A percentile compares a stretch with the other conserved stretches of the same genome.
phyloP scores from a whole-genome alignment of 2,113 vertebrate genomes.

The Takifugu flavidus region DNA sequence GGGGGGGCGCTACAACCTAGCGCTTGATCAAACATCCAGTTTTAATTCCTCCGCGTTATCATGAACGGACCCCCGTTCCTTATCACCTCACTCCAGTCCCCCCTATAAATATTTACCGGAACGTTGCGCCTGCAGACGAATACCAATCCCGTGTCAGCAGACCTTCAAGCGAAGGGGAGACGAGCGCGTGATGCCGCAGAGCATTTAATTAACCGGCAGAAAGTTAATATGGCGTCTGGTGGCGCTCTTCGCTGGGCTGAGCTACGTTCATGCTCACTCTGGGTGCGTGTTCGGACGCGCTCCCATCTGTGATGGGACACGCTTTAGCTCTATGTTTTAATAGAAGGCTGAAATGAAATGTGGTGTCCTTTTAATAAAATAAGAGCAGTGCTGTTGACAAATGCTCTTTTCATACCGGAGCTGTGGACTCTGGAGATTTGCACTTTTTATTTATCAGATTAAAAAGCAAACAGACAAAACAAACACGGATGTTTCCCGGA shows the following conservation, averaged over 20 bases:
- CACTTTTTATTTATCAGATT: not conserved
- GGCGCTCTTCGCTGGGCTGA: constrained; percentile 52
- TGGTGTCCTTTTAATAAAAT: not conserved
- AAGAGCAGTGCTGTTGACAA: not conserved
- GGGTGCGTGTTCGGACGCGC: constrained; percentile 42
- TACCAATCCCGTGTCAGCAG: constrained; percentile 64
- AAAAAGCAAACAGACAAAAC: not conserved
- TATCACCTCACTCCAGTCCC: constrained; percentile 71
- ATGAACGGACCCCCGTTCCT: constrained; percentile 66
- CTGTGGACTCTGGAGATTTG: not conserved
- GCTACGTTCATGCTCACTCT: constrained; percentile 56
- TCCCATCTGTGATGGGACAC: constrained; percentile 45
- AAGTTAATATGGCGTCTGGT: constrained; percentile 71
- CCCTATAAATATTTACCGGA: constrained; percentile 75
- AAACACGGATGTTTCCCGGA: not conserved
- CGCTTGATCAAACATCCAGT: constrained; percentile 70
- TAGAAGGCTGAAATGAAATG: constrained; percentile 8
- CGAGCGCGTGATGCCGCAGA: constrained; percentile 50
- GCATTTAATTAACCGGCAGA: constrained; percentile 57
- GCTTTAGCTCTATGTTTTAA: constrained; percentile 9
- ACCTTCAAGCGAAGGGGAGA: constrained; percentile 53
- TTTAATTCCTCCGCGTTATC: constrained; percentile 68
- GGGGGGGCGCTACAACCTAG: constrained; percentile 54
- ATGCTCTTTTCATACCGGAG: not conserved
- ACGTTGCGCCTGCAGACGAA: constrained; percentile 60